These are phyloP conservation scores for Allobates femoralis DNA, from an alignment of 2,797 vertebrate species.

Conservation along the genomic window DNA sequence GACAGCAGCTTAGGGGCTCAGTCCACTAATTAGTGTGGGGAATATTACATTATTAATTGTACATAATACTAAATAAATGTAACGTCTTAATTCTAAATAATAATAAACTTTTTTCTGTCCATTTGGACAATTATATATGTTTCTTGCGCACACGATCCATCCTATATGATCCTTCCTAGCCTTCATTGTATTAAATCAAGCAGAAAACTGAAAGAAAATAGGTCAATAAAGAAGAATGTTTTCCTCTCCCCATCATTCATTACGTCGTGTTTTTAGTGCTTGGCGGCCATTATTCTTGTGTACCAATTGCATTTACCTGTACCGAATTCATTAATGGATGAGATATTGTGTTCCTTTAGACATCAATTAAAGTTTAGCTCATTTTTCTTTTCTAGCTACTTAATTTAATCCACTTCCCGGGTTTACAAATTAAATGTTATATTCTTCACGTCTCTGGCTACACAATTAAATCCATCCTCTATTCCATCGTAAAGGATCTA, in stretches of 20 bases:
- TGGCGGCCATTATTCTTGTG: neutral
- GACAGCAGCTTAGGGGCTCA: too few relatives aligned
- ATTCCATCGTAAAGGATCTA: neutral
- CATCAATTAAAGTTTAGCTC: conserved; percentile 7
- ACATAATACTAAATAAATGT: too few relatives aligned
- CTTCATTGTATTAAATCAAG: neutral
- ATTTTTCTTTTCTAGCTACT: neutral
- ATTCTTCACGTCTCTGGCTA: neutral
- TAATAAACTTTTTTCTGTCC: too few relatives aligned
- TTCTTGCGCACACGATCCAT: neutral
- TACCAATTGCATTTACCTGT: conserved; percentile 12
- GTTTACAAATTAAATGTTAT: neutral
- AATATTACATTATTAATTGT: too few relatives aligned
- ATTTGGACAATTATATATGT: too few relatives aligned
- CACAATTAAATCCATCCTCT: neutral
- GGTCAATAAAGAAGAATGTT: neutral
- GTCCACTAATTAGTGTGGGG: too few relatives aligned
- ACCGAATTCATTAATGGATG: neutral
- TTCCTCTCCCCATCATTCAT: neutral
- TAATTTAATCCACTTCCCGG: neutral
- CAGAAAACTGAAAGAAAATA: neutral
- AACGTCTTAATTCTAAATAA: too few relatives aligned
- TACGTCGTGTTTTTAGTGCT: neutral
- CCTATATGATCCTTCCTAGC: neutral
- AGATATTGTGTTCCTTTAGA: neutral